These are phyloP conservation scores for Onychostoma macrolepis DNA, from an alignment of 2,113 vertebrate species.

Conservation along the genomic window DNA sequence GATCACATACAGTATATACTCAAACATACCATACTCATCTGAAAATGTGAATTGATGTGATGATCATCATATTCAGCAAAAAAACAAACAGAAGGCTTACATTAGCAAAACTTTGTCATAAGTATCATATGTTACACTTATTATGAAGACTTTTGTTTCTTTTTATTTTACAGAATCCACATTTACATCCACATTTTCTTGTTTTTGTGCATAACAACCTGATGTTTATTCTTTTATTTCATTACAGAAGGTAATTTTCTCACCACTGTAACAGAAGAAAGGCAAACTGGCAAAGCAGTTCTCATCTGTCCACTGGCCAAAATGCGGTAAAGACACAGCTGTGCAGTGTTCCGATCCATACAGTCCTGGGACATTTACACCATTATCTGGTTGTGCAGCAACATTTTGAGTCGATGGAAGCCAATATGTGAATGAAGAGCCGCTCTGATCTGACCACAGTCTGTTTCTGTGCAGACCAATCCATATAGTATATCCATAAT, in stretches of 20 bases:
- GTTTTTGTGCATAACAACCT: background rate
- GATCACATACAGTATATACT: background rate
- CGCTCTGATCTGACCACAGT: slow-evolving; percentile 51
- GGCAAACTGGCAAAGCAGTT: slow-evolving; percentile 1
- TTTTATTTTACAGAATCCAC: slow-evolving; percentile 5
- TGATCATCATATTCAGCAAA: background rate
- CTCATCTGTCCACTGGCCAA: slow-evolving; percentile 42
- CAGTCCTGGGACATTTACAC: background rate
- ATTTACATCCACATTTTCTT: background rate
- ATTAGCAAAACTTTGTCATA: slow-evolving; percentile 3
- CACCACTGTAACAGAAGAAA: slow-evolving; percentile 44
- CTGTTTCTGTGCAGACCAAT: slow-evolving; percentile 60
- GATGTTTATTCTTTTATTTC: background rate
- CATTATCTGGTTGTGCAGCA: slow-evolving; percentile 38
- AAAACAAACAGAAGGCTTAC: background rate
- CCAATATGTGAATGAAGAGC: slow-evolving; percentile 50
- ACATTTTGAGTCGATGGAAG: accelerated
- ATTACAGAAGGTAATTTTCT: background rate
- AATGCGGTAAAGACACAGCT: background rate
- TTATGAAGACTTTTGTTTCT: background rate
- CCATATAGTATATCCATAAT: slow-evolving; percentile 39
- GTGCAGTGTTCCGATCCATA: slow-evolving; percentile 10
- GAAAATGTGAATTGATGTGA: too few species aligned
- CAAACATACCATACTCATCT: background rate
- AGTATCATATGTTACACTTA: background rate